These are phyloP conservation scores for Melanchra persicariae DNA, from an alignment of 2,888 invertebrate species.

Conservation along the genomic window DNA sequence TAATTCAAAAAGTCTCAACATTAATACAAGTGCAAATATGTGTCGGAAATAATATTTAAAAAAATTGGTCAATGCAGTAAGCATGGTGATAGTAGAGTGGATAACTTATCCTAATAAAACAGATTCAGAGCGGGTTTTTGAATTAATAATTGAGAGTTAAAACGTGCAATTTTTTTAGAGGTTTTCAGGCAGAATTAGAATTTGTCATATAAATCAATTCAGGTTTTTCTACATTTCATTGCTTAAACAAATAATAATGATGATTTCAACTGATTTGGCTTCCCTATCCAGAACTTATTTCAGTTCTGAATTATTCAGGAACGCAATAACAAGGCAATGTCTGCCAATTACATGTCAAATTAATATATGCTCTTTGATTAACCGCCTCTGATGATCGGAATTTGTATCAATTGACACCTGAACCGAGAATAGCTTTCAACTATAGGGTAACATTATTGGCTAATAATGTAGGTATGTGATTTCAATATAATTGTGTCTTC, in stretches of 20 bases:
- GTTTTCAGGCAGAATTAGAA: no score
- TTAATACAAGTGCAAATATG: no score
- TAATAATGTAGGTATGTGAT: not conserved
- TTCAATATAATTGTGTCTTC: not conserved
- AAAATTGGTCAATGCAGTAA: no score
- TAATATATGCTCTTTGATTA: conserved; percentile 34
- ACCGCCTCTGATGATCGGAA: not conserved
- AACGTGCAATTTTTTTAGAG: no score
- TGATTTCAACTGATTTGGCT: not conserved
- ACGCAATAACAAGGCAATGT: not conserved
- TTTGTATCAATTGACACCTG: conserved; percentile 7
- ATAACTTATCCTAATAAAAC: no score
- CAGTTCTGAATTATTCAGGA: not conserved
- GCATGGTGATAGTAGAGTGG: no score
- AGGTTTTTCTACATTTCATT: not conserved
- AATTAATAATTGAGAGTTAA: no score
- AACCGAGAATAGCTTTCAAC: not conserved
- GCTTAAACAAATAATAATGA: not conserved
- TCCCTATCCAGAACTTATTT: no score
- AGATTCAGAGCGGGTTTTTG: no score
- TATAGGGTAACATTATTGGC: not conserved
- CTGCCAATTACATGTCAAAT: conserved; percentile 16
- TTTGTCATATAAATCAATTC: no score
- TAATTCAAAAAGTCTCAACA: no score
- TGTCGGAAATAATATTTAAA: no score